Evolutionary conservation across 2,113 vertebrate genomes (phyloP).

Genomic region (Tupaia tana): DNA sequence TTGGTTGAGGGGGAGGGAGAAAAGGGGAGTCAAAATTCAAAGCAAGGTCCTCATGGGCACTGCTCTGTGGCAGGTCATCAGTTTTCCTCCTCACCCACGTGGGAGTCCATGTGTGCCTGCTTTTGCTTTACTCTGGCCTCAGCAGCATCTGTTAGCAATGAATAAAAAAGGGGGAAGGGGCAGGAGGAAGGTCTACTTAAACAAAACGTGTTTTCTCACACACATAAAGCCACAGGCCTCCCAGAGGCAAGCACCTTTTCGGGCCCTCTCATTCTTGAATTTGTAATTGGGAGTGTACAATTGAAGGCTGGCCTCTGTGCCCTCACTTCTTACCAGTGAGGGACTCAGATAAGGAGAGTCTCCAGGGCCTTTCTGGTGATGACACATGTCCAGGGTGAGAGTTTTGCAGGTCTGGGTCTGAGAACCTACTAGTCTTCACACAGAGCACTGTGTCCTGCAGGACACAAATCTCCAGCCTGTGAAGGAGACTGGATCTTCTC

Average conservation of each 20-base stretch:
- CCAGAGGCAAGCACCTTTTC: conserved; percentile 79
- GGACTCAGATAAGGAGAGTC: neutral
- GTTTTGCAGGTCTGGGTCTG: neutral
- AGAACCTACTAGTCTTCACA: neutral
- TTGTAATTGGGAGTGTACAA: conserved; percentile 81
- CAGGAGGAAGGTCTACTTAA: conserved; percentile 45
- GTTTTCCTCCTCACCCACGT: conserved; percentile 48
- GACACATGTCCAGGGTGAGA: neutral
- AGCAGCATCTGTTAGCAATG: conserved; percentile 87
- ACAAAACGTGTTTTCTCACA: conserved; percentile 82
- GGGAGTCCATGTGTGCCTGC: conserved; percentile 28
- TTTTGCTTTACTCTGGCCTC: conserved; percentile 72
- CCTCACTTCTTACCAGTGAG: neutral
- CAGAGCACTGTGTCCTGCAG: neutral
- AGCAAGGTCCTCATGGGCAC: conserved; percentile 24
- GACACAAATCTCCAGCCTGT: neutral
- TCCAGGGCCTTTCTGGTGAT: neutral
- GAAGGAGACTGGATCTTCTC: neutral
- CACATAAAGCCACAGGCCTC: conserved; percentile 82
- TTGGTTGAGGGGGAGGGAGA: neutral
- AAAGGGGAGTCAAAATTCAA: conserved; percentile 68
- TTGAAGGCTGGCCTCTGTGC: neutral
- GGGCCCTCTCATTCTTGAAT: conserved; percentile 77
- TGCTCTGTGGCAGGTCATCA: conserved; percentile 64
- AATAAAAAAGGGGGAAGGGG: conserved; percentile 51